Evolutionary conservation across 2,797 vertebrate species (phyloP).

Genomic region (Etheostoma nigrum): DNA sequence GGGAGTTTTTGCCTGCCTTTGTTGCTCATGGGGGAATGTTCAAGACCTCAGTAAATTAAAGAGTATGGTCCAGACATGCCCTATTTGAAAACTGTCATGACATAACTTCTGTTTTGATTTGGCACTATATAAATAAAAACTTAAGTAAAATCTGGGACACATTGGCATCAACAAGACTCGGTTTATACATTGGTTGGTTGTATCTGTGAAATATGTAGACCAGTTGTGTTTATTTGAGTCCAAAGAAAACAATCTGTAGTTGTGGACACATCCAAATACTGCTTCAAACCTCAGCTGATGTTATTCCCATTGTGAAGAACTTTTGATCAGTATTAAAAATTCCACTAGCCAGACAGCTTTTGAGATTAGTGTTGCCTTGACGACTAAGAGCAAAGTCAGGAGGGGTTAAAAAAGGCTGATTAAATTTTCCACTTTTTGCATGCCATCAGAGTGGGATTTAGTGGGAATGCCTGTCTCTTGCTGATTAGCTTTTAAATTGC

Average conservation of each 20-base stretch:
- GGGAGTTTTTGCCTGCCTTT: too few relatives aligned
- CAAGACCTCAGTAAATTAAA: too few relatives aligned
- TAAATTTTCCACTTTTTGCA: constrained; percentile 80
- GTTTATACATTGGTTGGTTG: background rate
- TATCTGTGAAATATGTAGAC: background rate
- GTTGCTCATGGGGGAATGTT: too few relatives aligned
- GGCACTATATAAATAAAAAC: too few relatives aligned
- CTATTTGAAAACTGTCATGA: too few relatives aligned
- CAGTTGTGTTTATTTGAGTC: background rate
- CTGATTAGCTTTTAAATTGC: constrained; percentile 81
- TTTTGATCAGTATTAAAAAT: constrained; percentile 68
- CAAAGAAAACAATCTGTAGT: background rate
- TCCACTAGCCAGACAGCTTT: constrained; percentile 76
- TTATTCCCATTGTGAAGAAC: constrained; percentile 49
- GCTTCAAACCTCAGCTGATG: constrained; percentile 36
- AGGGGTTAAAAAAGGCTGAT: constrained; percentile 80
- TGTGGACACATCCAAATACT: background rate
- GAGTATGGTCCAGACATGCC: too few relatives aligned
- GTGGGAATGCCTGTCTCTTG: constrained; percentile 72
- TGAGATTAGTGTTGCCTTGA: constrained; percentile 81
- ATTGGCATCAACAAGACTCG: background rate
- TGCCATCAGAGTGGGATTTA: constrained; percentile 76
- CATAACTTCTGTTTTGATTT: too few relatives aligned
- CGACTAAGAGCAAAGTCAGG: constrained; percentile 70
- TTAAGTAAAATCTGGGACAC: background rate